Conservation (phyloP, 2,888 invertebrate species). For the Artemia sp. region DNA sequence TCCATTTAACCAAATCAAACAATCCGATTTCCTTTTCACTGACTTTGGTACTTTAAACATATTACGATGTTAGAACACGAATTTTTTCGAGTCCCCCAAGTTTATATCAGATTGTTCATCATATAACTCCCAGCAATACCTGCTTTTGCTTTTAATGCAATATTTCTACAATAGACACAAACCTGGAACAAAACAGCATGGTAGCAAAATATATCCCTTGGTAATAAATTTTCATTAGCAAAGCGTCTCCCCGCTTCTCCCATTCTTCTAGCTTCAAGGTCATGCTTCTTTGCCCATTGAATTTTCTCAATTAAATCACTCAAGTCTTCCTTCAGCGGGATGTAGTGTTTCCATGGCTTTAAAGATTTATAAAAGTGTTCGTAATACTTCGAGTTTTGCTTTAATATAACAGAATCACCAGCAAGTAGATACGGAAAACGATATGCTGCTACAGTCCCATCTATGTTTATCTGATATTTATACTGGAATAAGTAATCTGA, state of each 20-base stretch:
- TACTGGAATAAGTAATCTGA: conserved; percentile 45
- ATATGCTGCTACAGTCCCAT: conserved; percentile 93
- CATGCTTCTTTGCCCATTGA: conserved; percentile 56
- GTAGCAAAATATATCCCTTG: conserved; percentile 72
- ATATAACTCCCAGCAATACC: not conserved
- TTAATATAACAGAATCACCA: conserved; percentile 70
- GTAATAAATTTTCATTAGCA: conserved; percentile 57
- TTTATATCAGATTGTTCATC: not conserved
- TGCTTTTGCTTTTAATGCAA: not conserved
- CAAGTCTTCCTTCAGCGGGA: conserved; percentile 61
- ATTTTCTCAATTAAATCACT: conserved; percentile 61
- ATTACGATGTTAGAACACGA: conserved; percentile 6
- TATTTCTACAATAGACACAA: conserved; percentile 26
- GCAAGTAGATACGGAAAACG: conserved; percentile 75
- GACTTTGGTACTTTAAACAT: too few species aligned
- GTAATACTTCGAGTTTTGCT: conserved; percentile 82
- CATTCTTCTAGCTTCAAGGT: conserved; percentile 47
- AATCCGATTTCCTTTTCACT: too few species aligned
- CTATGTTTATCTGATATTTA: conserved; percentile 82
- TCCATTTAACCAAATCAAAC: too few species aligned
- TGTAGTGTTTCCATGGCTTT: conserved; percentile 56
- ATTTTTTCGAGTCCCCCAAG: not conserved
- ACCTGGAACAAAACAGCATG: conserved; percentile 53
- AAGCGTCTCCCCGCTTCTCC: conserved; percentile 48
- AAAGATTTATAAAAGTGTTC: conserved; percentile 78